phyloP scores from a whole-genome alignment of 1,140 invertebrate genomes.

The Ladona fulva region DNA sequence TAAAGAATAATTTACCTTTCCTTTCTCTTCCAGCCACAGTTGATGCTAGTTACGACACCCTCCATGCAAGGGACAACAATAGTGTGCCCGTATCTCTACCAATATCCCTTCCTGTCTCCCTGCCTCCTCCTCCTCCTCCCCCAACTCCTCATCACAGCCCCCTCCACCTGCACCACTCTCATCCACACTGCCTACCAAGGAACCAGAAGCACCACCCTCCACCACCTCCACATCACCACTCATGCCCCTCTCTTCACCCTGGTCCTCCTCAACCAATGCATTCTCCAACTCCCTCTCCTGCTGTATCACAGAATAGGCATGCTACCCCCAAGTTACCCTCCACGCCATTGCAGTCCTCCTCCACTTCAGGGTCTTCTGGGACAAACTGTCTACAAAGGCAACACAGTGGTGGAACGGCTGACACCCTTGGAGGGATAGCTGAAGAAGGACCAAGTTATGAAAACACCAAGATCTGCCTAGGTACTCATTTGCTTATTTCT shows the following conservation, averaged over 20 bases:
- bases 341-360: slow-evolving; percentile 13
- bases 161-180: slow-evolving; percentile 25
- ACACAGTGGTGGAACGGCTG: slow-evolving; percentile 18
- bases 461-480: slow-evolving; percentile 47
- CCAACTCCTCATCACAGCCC: background rate
- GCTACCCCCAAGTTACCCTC: slow-evolving; percentile 22
- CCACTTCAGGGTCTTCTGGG: slow-evolving; percentile 26
- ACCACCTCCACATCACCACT: slow-evolving; percentile 32
- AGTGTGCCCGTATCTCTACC: background rate
- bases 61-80: slow-evolving; percentile 26
- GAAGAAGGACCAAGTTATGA: slow-evolving; percentile 47
- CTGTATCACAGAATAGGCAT: slow-evolving; percentile 25
- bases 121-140: background rate
- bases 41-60: slow-evolving; percentile 39
- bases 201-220: slow-evolving; percentile 26
- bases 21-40: slow-evolving; percentile 27
- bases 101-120: background rate
- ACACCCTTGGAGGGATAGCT: slow-evolving; percentile 30
- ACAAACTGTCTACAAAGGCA: slow-evolving; percentile 24
- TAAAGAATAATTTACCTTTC: too few relatives aligned
- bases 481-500: slow-evolving; percentile 27
- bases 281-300: slow-evolving; percentile 25
- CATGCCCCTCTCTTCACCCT: slow-evolving; percentile 24
- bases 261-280: slow-evolving; percentile 20
- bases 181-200: slow-evolving; percentile 30